These are phyloP conservation scores for Hestina assimilis DNA, from an alignment of 1,140 invertebrate species.

Conservation along the genomic window DNA sequence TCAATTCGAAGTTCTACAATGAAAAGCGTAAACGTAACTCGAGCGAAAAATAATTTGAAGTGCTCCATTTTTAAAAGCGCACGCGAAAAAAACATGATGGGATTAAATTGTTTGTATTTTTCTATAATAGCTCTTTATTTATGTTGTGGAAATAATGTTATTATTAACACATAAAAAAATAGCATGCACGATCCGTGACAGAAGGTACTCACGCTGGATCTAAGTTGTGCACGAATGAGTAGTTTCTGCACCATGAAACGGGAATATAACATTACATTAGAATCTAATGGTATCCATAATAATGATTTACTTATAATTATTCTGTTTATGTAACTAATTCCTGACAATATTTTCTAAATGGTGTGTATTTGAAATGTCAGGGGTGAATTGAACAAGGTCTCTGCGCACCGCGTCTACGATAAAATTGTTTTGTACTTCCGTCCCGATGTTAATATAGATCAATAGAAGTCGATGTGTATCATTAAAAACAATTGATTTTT, in stretches of 20 bases:
- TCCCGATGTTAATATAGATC: slow-evolving; percentile 59
- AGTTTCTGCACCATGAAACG: slow-evolving; percentile 65
- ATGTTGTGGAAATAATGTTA: no score
- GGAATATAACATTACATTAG: slow-evolving; percentile 42
- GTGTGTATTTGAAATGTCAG: slow-evolving; percentile 53
- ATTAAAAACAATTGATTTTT: slow-evolving; percentile 63
- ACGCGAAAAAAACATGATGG: no score
- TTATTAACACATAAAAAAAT: neutral
- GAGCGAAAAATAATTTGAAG: no score
- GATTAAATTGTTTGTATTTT: no score
- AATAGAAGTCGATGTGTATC: slow-evolving; percentile 62
- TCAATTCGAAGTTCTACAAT: no score
- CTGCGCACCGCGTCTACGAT: slow-evolving; percentile 39
- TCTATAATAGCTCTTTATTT: no score
- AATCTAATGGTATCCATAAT: neutral
- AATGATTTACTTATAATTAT: neutral
- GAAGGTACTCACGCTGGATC: slow-evolving; percentile 65
- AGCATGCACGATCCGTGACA: slow-evolving; percentile 23
- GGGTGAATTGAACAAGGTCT: slow-evolving; percentile 46
- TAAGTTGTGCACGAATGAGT: slow-evolving; percentile 73
- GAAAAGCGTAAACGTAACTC: no score
- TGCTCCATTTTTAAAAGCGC: no score
- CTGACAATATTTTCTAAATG: slow-evolving; percentile 1
- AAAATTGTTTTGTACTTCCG: slow-evolving; percentile 32
- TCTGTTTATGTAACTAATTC: neutral